Conservation (phyloP, 2,113 vertebrate genomes). For the Mobula birostris region DNA sequence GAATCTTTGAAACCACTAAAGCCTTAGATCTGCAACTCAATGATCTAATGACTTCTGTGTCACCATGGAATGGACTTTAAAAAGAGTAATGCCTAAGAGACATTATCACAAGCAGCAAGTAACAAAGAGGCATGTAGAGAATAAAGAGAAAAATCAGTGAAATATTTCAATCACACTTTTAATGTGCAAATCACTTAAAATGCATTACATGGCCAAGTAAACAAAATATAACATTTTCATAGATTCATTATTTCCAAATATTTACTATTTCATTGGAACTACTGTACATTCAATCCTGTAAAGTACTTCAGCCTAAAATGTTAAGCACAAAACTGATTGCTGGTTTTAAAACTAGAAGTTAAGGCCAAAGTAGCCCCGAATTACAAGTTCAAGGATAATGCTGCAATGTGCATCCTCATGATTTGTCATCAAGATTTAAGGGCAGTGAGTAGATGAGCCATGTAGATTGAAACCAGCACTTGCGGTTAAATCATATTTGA, state of each 20-base stretch:
- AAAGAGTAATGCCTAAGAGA: background rate
- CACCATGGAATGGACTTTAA: background rate
- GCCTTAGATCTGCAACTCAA: background rate
- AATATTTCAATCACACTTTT: constrained; percentile 13
- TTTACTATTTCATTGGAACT: constrained; percentile 27
- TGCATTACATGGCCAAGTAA: constrained; percentile 34
- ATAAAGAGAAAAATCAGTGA: constrained; percentile 9
- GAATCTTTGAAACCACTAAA: background rate
- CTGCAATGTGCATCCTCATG: constrained; percentile 17
- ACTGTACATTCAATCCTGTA: constrained; percentile 35
- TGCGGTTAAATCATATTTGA: constrained; percentile 22
- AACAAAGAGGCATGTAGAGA: background rate
- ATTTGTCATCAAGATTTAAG: constrained; percentile 24
- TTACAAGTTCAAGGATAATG: constrained; percentile 29
- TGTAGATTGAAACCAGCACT: background rate
- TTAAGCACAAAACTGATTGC: constrained; percentile 34
- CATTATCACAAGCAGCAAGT: background rate
- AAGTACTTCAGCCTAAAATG: constrained; percentile 35
- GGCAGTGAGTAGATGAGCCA: background rate
- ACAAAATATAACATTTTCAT: constrained; percentile 37
- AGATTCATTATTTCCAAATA: constrained; percentile 36
- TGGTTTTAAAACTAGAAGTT: background rate
- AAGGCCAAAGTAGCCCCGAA: constrained; percentile 1
- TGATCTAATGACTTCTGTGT: background rate
- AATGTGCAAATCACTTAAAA: constrained; percentile 36